Evolutionary conservation across 2,113 vertebrate genomes (phyloP).

Genomic region (Eublepharis macularius): DNA sequence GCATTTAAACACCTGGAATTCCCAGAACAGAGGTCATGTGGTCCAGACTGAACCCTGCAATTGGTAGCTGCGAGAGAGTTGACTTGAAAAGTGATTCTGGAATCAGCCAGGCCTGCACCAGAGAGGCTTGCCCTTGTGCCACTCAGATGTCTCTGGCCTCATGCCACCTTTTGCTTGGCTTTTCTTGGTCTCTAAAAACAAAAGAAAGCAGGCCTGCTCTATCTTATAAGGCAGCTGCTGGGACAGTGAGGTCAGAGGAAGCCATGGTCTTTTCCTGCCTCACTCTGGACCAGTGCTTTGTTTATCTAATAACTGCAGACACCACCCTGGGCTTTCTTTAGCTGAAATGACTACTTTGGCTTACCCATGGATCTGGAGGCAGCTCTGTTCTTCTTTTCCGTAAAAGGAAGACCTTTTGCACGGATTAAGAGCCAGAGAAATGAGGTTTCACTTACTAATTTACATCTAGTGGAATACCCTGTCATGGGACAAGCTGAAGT

Average conservation of each 20-base stretch:
- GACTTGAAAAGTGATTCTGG: background rate
- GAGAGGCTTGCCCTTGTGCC: background rate
- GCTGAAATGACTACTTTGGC: background rate
- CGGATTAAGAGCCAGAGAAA: background rate
- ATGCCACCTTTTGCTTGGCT: background rate
- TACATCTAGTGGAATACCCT: too few relatives aligned
- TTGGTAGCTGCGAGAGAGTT: background rate
- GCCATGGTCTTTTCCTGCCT: background rate
- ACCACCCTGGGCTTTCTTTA: background rate
- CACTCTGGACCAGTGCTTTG: background rate
- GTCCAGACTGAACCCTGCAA: background rate
- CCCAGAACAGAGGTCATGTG: background rate
- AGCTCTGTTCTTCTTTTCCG: background rate
- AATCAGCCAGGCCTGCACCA: background rate
- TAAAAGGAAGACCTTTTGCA: background rate
- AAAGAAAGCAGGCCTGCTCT: background rate
- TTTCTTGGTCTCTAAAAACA: background rate
- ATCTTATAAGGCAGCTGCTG: background rate
- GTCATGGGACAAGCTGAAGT: too few relatives aligned
- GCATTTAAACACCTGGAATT: background rate
- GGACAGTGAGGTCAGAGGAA: background rate
- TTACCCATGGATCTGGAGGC: background rate
- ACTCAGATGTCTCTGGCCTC: background rate
- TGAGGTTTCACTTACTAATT: background rate
- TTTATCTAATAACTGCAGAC: background rate